A percentile compares a stretch with the other conserved stretches of the same genome.
These are phyloP conservation scores for Porites lobata DNA, from an alignment of 92 coral and sea anemone genomes.

Conservation along the genomic window DNA sequence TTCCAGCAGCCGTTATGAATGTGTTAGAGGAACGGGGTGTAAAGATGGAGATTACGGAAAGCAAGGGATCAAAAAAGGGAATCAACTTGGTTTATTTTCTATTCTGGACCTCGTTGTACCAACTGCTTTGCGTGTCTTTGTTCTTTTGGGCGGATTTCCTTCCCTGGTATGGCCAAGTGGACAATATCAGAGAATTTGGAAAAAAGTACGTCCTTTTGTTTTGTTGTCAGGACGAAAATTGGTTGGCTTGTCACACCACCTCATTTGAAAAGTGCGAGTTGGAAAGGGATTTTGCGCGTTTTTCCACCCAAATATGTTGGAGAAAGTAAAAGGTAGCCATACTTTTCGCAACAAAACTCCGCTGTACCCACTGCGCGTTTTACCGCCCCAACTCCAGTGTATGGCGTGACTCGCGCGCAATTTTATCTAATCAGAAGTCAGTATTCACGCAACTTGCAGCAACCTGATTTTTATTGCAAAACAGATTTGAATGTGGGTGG, in stretches of 20 bases:
- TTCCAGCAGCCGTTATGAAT: constrained; percentile 84
- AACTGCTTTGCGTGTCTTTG: constrained; percentile 62
- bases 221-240: neutral
- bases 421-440: no score
- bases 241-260: neutral
- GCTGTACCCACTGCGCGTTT: no score
- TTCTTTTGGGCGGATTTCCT: constrained; percentile 92
- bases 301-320: no score
- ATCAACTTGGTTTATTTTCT: constrained; percentile 82
- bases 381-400: no score
- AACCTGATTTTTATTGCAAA: no score
- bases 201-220: constrained; percentile 68
- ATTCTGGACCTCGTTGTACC: constrained; percentile 92
- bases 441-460: no score
- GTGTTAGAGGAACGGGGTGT: constrained; percentile 88
- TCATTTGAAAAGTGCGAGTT: neutral
- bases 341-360: no score
- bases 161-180: constrained; percentile 87
- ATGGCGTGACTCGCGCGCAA: no score
- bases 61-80: constrained; percentile 57
- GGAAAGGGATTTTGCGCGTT: no score
- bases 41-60: constrained; percentile 74
- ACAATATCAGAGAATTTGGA: constrained; percentile 77
- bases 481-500: no score
- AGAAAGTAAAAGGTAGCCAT: no score